A percentile compares a stretch with the other conserved stretches of the same genome.
Evolutionary conservation across 2,113 vertebrate species (phyloP).

Genomic region (Hypocryptadius cinnamomeus): DNA sequence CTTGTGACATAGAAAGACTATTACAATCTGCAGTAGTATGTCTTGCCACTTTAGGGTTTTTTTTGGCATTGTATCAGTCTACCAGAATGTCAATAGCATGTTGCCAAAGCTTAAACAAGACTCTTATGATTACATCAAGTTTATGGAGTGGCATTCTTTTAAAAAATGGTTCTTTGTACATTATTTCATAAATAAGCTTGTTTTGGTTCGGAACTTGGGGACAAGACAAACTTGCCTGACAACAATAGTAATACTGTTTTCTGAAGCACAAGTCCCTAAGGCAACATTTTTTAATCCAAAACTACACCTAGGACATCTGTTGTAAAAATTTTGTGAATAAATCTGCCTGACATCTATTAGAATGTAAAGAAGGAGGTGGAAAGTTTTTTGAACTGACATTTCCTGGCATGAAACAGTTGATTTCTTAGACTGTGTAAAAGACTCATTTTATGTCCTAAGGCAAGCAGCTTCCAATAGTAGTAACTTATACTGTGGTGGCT

Average conservation of each 20-base stretch:
- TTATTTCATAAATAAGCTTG: neutral
- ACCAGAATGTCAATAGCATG: neutral
- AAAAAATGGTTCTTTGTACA: neutral
- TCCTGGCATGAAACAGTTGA: neutral
- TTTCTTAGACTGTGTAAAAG: neutral
- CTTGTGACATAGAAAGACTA: neutral
- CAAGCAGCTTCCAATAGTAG: neutral
- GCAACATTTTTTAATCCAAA: neutral
- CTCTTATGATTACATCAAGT: neutral
- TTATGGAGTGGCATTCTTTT: neutral
- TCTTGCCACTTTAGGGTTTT: neutral
- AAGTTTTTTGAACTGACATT: neutral
- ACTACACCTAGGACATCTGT: neutral
- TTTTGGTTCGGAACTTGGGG: neutral
- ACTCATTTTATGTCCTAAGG: neutral
- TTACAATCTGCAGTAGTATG: neutral
- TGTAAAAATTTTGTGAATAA: neutral
- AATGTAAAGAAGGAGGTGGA: neutral
- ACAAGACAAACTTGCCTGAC: neutral
- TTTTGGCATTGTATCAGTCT: neutral
- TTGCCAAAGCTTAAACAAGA: neutral
- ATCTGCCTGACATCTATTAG: neutral
- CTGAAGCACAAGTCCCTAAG: neutral
- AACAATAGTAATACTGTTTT: neutral
- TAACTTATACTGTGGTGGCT: neutral